A percentile compares a stretch with the other conserved stretches of the same genome.
These are phyloP conservation scores for Mantis religiosa DNA, from an alignment of 2,888 invertebrate genomes.

Conservation along the genomic window DNA sequence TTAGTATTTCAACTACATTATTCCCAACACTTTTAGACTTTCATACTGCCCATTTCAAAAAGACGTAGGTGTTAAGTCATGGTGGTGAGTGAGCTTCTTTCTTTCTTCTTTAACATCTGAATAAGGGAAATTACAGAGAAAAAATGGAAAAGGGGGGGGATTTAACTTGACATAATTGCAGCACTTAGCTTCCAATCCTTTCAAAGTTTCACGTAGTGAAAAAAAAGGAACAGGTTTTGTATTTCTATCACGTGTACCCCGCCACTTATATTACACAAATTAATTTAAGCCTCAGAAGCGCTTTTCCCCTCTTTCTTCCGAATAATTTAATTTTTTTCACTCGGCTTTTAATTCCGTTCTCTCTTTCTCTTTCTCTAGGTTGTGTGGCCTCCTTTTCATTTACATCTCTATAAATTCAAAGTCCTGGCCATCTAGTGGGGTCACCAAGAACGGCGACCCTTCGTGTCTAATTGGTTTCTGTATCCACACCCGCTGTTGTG, in stretches of 20 bases:
- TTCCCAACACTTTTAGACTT: neutral
- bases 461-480: neutral
- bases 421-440: neutral
- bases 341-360: neutral
- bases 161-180: neutral
- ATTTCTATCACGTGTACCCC: neutral
- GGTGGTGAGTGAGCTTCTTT: neutral
- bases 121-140: neutral
- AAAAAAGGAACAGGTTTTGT: neutral
- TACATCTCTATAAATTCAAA: neutral
- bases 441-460: neutral
- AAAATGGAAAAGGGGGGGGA: neutral
- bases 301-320: neutral
- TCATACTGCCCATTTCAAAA: neutral
- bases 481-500: neutral
- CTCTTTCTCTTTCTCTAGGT: neutral
- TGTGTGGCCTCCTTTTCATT: neutral
- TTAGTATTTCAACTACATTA: neutral
- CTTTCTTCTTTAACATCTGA: neutral
- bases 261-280: neutral
- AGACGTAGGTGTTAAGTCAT: neutral
- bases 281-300: neutral
- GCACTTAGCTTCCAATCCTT: neutral
- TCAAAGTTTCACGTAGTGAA: neutral
- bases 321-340: neutral